phyloP scores from a whole-genome alignment of 2,888 invertebrate genomes.

The Drosophila fulvimacula region DNA sequence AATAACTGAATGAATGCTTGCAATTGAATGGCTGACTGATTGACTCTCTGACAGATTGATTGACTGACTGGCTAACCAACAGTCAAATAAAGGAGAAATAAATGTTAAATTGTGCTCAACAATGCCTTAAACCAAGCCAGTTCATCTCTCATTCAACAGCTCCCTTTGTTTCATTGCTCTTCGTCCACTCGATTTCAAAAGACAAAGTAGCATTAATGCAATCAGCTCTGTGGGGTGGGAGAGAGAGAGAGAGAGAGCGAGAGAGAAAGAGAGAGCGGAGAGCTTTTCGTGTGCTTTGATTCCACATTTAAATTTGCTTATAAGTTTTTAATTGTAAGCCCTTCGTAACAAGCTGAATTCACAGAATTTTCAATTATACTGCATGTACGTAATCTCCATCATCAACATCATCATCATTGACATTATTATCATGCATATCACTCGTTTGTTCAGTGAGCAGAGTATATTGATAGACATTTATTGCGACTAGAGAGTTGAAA shows the following conservation, averaged over 20 bases:
- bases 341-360: constrained; percentile 14
- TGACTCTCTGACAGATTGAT: neutral
- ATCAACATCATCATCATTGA: constrained; percentile 2
- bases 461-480: neutral
- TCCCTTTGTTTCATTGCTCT: neutral
- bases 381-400: constrained; percentile 40
- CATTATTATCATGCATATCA: neutral
- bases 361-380: constrained; percentile 20
- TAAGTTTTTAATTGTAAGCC: constrained; percentile 45
- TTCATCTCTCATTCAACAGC: neutral
- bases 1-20: neutral
- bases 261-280: neutral
- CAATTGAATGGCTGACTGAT: neutral
- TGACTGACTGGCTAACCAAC: no score
- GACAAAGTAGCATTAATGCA: neutral
- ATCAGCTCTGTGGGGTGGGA: neutral
- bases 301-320: constrained; percentile 5
- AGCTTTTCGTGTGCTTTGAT: neutral
- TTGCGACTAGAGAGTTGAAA: neutral
- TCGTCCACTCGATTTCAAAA: neutral
- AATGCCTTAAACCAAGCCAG: neutral
- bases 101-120: neutral
- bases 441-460: neutral
- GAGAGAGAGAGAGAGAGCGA: neutral
- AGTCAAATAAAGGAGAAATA: neutral